These are phyloP conservation scores for Hydrocynus forskahlii DNA, from an alignment of 2,797 vertebrate species.

Conservation along the genomic window DNA sequence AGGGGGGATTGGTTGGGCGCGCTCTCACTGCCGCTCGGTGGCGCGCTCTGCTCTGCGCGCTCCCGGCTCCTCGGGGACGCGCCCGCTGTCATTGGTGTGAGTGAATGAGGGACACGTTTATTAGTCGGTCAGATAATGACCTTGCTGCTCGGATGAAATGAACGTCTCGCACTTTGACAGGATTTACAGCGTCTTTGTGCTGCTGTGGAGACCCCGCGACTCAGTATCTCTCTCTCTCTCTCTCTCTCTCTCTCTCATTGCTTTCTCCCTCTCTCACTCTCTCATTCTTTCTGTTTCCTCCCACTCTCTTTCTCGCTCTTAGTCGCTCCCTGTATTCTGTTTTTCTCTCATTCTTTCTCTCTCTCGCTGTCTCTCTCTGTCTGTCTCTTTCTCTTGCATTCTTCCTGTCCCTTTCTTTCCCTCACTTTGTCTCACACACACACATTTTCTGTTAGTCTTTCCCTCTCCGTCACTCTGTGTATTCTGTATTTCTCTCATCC, in stretches of 20 bases:
- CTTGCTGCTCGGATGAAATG: neutral
- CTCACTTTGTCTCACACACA: neutral
- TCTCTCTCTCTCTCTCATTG: neutral
- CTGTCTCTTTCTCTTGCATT: no score
- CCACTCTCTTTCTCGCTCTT: neutral
- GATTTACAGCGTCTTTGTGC: slow-evolving; percentile 11
- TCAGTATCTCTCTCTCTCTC: neutral
- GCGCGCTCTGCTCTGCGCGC: slow-evolving; percentile 30
- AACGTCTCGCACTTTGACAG: neutral
- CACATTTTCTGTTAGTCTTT: neutral
- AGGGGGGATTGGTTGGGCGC: slow-evolving; percentile 53
- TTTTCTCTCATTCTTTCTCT: no score
- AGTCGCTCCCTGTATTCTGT: neutral
- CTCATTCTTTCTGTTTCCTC: neutral
- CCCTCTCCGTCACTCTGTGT: neutral
- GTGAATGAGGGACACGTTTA: neutral
- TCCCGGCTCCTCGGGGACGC: slow-evolving; percentile 12
- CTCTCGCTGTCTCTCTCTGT: no score
- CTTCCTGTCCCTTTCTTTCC: no score
- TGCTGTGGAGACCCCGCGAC: neutral
- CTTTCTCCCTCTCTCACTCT: neutral
- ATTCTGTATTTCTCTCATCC: no score
- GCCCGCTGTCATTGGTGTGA: neutral
- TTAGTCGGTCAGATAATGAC: neutral
- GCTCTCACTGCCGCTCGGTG: slow-evolving; percentile 41